Conservation (phyloP, 2,113 vertebrate species). For the Pholis gunnellus region DNA sequence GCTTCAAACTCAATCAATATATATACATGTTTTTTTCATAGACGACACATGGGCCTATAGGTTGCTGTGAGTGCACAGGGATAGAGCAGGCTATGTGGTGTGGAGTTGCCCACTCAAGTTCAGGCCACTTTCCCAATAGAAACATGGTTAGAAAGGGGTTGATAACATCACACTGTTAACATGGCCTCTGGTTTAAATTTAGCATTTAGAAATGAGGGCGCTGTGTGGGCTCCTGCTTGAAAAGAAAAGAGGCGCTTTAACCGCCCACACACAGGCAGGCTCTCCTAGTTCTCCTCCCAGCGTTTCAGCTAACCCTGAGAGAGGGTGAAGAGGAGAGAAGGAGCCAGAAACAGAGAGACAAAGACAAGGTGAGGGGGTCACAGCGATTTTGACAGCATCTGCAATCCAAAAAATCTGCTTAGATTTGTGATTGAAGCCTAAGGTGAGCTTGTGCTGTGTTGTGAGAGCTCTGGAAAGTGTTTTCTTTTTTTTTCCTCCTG, state of each 20-base stretch:
- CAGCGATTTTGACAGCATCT: constrained; percentile 53
- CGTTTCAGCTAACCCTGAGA: constrained; percentile 62
- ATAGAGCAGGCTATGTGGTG: constrained; percentile 36
- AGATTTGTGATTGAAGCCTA: constrained; percentile 40
- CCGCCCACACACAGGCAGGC: constrained; percentile 68
- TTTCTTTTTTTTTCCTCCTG: constrained; percentile 25
- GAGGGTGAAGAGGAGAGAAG: constrained; percentile 46
- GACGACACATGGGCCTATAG: constrained; percentile 30
- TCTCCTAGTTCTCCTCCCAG: constrained; percentile 63
- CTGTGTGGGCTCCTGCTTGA: constrained; percentile 78
- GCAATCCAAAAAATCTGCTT: constrained; percentile 55
- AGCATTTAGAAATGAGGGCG: constrained; percentile 81
- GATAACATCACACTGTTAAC: constrained; percentile 71
- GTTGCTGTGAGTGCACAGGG: constrained; percentile 17
- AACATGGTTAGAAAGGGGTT: constrained; percentile 59
- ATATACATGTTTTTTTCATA: background rate
- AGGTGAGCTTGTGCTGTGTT: constrained; percentile 35
- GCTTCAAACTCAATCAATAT: background rate
- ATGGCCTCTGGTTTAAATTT: constrained; percentile 80
- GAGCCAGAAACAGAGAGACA: constrained; percentile 46
- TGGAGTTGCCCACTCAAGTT: constrained; percentile 63
- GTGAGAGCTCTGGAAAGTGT: constrained; percentile 30
- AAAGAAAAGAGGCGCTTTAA: constrained; percentile 76
- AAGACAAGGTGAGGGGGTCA: constrained; percentile 50
- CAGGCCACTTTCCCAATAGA: constrained; percentile 54